Evolutionary conservation across 1,140 invertebrate species (phyloP).

Genomic region (Panagrolaimus sp.): DNA sequence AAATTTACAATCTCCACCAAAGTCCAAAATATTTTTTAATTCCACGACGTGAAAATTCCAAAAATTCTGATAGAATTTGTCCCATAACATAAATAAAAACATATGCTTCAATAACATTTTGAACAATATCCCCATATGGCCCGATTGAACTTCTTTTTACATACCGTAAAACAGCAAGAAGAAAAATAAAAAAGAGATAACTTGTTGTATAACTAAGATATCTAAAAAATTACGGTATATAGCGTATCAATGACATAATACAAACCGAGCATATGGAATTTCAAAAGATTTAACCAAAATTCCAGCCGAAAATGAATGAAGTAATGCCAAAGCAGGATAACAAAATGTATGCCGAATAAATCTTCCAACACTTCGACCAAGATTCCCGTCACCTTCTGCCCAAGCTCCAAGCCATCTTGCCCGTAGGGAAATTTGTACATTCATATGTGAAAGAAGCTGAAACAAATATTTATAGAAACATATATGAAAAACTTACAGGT

Average conservation of each 20-base stretch:
- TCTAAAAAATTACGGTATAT: too few species aligned
- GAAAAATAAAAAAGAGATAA: conserved; percentile 29
- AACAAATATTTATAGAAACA: background rate
- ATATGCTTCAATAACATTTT: background rate
- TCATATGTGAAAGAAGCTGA: conserved; percentile 34
- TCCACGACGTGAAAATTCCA: conserved; percentile 30
- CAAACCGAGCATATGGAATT: conserved; percentile 31
- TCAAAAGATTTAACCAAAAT: conserved; percentile 26
- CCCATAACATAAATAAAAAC: conserved; percentile 38
- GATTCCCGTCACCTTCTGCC: conserved; percentile 33
- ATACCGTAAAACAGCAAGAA: conserved; percentile 25
- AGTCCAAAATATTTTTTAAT: conserved; percentile 28
- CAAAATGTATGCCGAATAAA: conserved; percentile 28
- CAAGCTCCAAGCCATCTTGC: conserved; percentile 31
- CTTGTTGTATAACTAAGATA: conserved; percentile 29
- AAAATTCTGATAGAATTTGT: conserved; percentile 24
- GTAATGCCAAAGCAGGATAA: conserved; percentile 33
- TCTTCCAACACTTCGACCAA: conserved; percentile 27
- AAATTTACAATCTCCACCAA: conserved; percentile 41
- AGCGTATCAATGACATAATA: too few species aligned
- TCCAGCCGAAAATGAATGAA: conserved; percentile 30
- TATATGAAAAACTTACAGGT: conserved; percentile 17
- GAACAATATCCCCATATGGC: background rate
- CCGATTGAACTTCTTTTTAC: background rate
- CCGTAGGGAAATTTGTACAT: conserved; percentile 32